phyloP scores from a whole-genome alignment of 2,113 vertebrate species.

The Rattus norvegicus region DNA sequence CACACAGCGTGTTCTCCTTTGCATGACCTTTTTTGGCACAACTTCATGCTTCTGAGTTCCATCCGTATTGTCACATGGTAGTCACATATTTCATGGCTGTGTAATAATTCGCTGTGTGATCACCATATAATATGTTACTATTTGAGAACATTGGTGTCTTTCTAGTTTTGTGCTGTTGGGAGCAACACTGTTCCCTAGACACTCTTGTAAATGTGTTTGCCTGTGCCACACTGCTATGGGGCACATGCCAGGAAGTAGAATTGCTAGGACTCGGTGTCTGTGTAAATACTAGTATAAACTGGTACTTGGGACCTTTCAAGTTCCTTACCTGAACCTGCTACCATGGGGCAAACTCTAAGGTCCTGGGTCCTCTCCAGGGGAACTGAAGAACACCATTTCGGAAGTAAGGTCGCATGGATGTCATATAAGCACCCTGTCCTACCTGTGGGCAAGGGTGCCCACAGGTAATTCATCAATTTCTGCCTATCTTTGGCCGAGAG shows the following conservation, averaged over 20 bases:
- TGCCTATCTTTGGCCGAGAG: background rate
- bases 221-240: background rate
- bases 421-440: background rate
- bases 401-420: too few relatives aligned
- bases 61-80: accelerated
- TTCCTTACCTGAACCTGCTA: background rate
- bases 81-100: background rate
- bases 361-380: too few relatives aligned
- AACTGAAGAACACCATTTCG: background rate
- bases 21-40: background rate
- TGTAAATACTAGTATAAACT: background rate
- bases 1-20: too few relatives aligned
- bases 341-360: background rate
- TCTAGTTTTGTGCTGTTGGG: background rate
- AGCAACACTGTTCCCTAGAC: background rate
- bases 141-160: background rate
- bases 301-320: background rate
- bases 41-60: background rate
- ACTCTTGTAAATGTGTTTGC: background rate
- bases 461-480: background rate
- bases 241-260: background rate
- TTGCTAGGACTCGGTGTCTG: background rate
- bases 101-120: background rate
- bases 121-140: background rate
- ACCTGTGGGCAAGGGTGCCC: background rate